A percentile compares a stretch with the other conserved stretches of the same genome.
phyloP scores from a whole-genome alignment of 2,888 invertebrate genomes.

The Halictus ligatus region DNA sequence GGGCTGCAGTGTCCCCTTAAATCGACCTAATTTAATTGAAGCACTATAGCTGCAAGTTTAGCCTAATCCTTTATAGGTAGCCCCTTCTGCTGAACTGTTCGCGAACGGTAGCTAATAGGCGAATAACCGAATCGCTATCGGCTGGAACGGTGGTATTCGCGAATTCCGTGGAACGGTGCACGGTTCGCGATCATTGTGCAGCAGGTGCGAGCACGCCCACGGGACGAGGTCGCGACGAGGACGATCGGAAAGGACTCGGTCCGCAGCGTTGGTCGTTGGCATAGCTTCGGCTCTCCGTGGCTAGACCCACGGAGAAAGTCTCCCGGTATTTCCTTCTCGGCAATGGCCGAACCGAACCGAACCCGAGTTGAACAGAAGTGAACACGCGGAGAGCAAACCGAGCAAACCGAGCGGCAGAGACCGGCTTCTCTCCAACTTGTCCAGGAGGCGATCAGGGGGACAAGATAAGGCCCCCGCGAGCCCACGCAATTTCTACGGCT shows the following conservation, averaged over 20 bases:
- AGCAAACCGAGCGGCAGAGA: neutral
- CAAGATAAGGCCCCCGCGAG: slow-evolving; percentile 57
- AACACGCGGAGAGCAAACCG: neutral
- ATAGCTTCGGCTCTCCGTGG: neutral
- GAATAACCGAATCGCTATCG: neutral
- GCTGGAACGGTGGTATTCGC: neutral
- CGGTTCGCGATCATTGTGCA: slow-evolving; percentile 19
- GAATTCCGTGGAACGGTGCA: slow-evolving; percentile 23
- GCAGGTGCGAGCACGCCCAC: slow-evolving; percentile 64
- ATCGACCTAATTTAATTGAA: neutral
- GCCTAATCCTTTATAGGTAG: neutral
- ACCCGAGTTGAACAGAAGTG: neutral
- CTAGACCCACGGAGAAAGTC: slow-evolving; percentile 60
- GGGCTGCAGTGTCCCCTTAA: too few relatives aligned
- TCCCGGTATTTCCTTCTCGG: slow-evolving; percentile 42
- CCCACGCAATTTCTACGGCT: slow-evolving; percentile 71
- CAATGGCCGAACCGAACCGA: slow-evolving; percentile 33
- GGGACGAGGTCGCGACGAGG: slow-evolving; percentile 66
- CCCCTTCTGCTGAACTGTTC: neutral
- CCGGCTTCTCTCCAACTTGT: slow-evolving; percentile 44
- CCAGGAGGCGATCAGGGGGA: slow-evolving; percentile 45
- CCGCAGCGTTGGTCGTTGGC: neutral
- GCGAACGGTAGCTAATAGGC: neutral
- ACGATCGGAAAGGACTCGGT: slow-evolving; percentile 61
- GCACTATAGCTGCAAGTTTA: neutral